Base-by-base conservation (phyloP, 2,113 vertebrate genomes). In the Phyllostomus hastatus region DNA sequence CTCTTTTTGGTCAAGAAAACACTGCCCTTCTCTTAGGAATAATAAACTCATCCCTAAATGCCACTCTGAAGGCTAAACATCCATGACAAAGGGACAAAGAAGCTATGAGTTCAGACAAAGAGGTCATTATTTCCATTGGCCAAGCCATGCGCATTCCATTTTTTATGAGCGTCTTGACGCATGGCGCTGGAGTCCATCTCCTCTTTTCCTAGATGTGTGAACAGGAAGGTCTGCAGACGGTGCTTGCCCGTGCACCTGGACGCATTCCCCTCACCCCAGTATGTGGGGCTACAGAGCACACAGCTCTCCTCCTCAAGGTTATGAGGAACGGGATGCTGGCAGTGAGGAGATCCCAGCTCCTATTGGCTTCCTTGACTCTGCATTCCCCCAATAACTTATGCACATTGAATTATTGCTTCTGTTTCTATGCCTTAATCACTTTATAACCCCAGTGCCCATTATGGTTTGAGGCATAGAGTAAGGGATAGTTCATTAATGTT, bases 1-100 rank as follows among this genome's bases (percentile, higher is more conserved):
- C 15, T 48, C 69, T 83, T 88, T 86, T 83, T 80, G 86, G 79
- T 92, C 28, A 72, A 95, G 75, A 94, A 96, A 94, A 79, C 48
- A 69, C 7, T 81, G 1, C 4, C 94, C n/a, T 92, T 95, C 54
- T 89, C 80, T 80, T 79, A 41, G 43, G 80, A 93, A 83, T 85
- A 73, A 92, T 89, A 93, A 82, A 41, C 50, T 69, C 24, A 43
- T 57, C 8, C 12, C 41, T 33, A 54, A 91, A 81, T 93, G 59
- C 26, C n/a, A 78, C 43, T 91, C 73, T 82, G 78, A 80, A 91
- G 72, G 61, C 50, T 66, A 94, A 78, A 75, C 43, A 86, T 35
- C 38, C 4, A 22, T 46, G 10, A 92, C 66, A 89, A 92, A 81
- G 57, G 20, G 26, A 59, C 14, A 76, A 88, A 81, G 24, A 46